Evolutionary conservation across 2,113 vertebrate genomes (phyloP).

Genomic region (Colinus virginianus): DNA sequence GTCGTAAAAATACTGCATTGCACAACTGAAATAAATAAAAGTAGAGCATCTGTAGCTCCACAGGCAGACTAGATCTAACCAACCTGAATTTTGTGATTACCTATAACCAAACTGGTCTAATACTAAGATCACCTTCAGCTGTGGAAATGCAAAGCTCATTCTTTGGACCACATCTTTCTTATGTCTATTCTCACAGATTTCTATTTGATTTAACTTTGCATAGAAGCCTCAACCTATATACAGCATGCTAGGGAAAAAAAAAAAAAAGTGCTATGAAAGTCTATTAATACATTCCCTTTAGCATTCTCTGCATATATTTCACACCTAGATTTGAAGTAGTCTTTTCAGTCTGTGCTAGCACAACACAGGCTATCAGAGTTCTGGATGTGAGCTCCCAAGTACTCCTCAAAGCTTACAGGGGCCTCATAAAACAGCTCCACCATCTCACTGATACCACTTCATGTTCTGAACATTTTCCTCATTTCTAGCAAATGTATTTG

Average conservation of each 20-base stretch:
- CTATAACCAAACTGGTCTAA: not conserved
- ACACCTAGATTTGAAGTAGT: not conserved
- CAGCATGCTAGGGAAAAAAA: not conserved
- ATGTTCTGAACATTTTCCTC: not conserved
- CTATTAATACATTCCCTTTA: not conserved
- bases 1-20: not conserved
- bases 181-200: not conserved
- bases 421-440: not conserved
- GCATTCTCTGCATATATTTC: constrained; percentile 9
- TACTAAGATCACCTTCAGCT: not conserved
- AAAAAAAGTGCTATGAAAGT: not conserved
- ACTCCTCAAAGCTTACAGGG: not conserved
- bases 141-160: not conserved
- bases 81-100: fast-evolving
- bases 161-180: not conserved
- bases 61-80: not conserved
- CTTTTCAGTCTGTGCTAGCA: not conserved
- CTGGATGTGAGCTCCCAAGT: not conserved
- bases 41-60: not conserved
- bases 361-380: not conserved
- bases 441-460: not conserved
- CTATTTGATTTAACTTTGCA: not conserved
- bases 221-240: constrained; percentile 20
- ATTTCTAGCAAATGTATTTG: not conserved
- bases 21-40: not conserved